phyloP scores from a whole-genome alignment of 92 coral and sea anemone genomes.

The Paramuricea clavata region DNA sequence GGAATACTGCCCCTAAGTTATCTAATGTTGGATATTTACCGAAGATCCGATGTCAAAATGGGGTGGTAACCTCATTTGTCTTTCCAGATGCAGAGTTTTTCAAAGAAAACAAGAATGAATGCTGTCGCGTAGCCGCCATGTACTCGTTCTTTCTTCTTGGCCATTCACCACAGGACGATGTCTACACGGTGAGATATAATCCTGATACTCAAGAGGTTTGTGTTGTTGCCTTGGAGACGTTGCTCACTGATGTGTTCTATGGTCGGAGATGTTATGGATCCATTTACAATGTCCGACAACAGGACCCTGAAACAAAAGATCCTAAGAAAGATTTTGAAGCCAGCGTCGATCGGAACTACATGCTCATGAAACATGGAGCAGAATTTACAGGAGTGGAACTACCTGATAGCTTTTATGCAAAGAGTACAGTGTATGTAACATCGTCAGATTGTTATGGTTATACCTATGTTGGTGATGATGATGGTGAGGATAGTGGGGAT shows the following conservation, averaged over 20 bases:
- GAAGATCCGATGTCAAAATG: slow-evolving; percentile 14
- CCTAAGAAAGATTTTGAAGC: slow-evolving; percentile 50
- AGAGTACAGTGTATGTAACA: not conserved
- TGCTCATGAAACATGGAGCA: slow-evolving; percentile 41
- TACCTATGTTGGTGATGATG: not conserved
- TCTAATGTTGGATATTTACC: not conserved
- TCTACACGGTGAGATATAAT: slow-evolving; percentile 28
- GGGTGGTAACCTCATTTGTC: slow-evolving; percentile 27
- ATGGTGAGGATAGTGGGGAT: not conserved
- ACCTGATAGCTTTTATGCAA: slow-evolving; percentile 28
- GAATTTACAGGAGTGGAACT: slow-evolving; percentile 39
- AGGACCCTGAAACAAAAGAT: slow-evolving; percentile 18
- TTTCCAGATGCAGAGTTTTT: slow-evolving; percentile 42
- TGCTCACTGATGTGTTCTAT: slow-evolving; percentile 31
- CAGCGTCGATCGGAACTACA: slow-evolving; percentile 35
- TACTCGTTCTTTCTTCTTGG: slow-evolving; percentile 45
- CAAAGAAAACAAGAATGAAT: not conserved
- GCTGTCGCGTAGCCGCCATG: slow-evolving; percentile 49
- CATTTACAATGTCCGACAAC: slow-evolving; percentile 36
- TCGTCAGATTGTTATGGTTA: not conserved
- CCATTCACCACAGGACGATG: slow-evolving; percentile 36
- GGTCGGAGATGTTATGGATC: slow-evolving; percentile 45
- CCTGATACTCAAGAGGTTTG: slow-evolving; percentile 39
- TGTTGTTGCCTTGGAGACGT: slow-evolving; percentile 21
- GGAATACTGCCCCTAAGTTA: not conserved